A percentile compares a stretch with the other conserved stretches of the same genome.
Evolutionary conservation across 1,140 invertebrate genomes (phyloP).

Genomic region (Stegodyphus mimosarum): DNA sequence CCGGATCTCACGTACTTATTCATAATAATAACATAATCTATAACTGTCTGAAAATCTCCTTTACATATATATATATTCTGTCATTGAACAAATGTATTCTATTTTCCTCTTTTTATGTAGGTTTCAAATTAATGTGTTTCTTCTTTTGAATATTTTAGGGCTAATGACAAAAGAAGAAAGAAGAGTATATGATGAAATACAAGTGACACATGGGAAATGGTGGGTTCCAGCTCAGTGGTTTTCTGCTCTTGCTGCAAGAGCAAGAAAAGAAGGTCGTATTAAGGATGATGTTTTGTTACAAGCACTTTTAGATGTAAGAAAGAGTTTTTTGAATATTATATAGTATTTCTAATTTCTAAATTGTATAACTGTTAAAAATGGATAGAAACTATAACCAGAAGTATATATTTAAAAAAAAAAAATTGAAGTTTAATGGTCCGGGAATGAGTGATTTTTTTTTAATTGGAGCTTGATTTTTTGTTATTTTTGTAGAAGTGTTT

Average conservation of each 20-base stretch:
- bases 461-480: too few relatives aligned
- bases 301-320: slow-evolving; percentile 53
- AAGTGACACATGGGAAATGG: slow-evolving; percentile 90
- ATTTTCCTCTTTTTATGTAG: too few relatives aligned
- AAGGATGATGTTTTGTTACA: slow-evolving; percentile 80
- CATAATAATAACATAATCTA: too few relatives aligned
- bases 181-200: slow-evolving; percentile 89
- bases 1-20: too few relatives aligned
- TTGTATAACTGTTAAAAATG: background rate
- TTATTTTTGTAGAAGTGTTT: too few relatives aligned
- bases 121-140: background rate
- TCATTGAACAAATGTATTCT: too few relatives aligned
- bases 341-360: too few relatives aligned
- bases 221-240: slow-evolving; percentile 94
- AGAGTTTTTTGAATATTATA: too few relatives aligned
- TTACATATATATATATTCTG: background rate
- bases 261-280: slow-evolving; percentile 88
- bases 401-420: too few relatives aligned
- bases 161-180: slow-evolving; percentile 90
- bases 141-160: slow-evolving; percentile 68
- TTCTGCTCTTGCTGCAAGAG: slow-evolving; percentile 86
- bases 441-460: too few relatives aligned
- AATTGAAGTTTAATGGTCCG: too few relatives aligned
- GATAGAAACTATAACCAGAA: too few relatives aligned
- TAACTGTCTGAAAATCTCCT: background rate